A percentile compares a stretch with the other conserved stretches of the same genome.
phyloP scores from a whole-genome alignment of 2,797 vertebrate species.

The Sciurus carolinensis region DNA sequence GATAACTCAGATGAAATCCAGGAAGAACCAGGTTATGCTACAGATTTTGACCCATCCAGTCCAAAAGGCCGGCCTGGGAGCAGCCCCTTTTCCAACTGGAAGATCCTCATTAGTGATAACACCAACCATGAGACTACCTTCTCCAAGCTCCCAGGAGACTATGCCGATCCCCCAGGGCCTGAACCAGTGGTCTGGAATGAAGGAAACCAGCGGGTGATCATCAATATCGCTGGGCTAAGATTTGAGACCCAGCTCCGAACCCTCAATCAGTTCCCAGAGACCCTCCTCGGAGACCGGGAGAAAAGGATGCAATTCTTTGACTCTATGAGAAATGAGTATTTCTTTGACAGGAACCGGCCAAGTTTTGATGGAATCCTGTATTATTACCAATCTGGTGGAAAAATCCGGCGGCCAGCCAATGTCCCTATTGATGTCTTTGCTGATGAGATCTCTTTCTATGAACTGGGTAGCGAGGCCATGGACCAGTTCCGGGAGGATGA shows the following conservation, averaged over 20 bases:
- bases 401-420: slow-evolving; percentile 96
- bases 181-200: slow-evolving; percentile 92
- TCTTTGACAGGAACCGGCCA: slow-evolving; percentile 98
- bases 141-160: slow-evolving; percentile 93
- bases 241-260: slow-evolving; percentile 98
- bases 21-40: slow-evolving; percentile 93
- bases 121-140: slow-evolving; percentile 94
- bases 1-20: slow-evolving; percentile 95
- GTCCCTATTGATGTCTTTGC: slow-evolving; percentile 98
- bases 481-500: slow-evolving; percentile 98
- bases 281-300: slow-evolving; percentile 94
- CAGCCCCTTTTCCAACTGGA: slow-evolving; percentile 94
- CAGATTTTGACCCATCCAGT: slow-evolving; percentile 89
- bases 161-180: slow-evolving; percentile 91
- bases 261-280: slow-evolving; percentile 96
- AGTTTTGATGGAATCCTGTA: slow-evolving; percentile 98
- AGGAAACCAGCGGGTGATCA: slow-evolving; percentile 95
- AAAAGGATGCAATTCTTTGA: slow-evolving; percentile 97
- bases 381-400: slow-evolving; percentile 98
- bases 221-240: slow-evolving; percentile 97
- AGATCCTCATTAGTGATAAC: slow-evolving; percentile 92
- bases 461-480: slow-evolving; percentile 96
- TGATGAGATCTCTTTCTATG: slow-evolving; percentile 98
- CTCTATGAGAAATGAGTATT: slow-evolving; percentile 98
- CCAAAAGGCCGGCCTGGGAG: slow-evolving; percentile 92